Percentiles rank a stretch among this genome's conserved stretches.
Conservation (phyloP, 2,888 invertebrate species). For the Cerastis rubricosa region DNA sequence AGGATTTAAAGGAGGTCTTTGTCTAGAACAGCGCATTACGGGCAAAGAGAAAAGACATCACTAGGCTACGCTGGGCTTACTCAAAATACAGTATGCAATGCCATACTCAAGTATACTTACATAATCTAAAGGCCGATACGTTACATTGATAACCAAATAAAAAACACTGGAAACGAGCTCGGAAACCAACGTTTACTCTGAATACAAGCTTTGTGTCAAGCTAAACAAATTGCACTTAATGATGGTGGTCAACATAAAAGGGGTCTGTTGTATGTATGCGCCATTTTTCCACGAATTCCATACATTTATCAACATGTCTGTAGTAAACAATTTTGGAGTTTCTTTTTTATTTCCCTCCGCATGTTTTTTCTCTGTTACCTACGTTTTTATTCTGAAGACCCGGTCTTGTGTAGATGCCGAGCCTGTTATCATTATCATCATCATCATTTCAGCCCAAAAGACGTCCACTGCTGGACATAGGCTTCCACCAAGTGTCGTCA, state of each 20-base stretch:
- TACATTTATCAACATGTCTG: conserved; percentile 27
- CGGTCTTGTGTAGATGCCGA: neutral
- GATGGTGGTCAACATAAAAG: conserved; percentile 47
- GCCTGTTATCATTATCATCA: too few species aligned
- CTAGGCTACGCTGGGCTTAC: neutral
- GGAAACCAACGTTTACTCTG: conserved; percentile 21
- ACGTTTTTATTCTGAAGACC: neutral
- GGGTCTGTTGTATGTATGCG: conserved; percentile 3
- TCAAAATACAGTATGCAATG: too few species aligned
- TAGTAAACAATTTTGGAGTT: conserved; percentile 9
- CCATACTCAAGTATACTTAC: neutral
- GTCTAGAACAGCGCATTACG: neutral
- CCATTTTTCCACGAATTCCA: conserved; percentile 28
- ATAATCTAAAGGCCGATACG: neutral
- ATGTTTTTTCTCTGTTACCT: neutral
- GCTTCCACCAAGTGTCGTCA: too few species aligned
- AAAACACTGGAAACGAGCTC: neutral
- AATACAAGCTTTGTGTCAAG: conserved; percentile 32
- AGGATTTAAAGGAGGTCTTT: neutral
- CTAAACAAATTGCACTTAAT: conserved; percentile 47
- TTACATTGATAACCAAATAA: conserved; percentile 15
- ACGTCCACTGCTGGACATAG: too few species aligned
- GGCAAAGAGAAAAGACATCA: neutral
- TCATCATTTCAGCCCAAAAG: too few species aligned
- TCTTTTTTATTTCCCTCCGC: neutral